Base-by-base conservation (phyloP, 2,113 vertebrate species). In the Xyliphius kryptos region DNA sequence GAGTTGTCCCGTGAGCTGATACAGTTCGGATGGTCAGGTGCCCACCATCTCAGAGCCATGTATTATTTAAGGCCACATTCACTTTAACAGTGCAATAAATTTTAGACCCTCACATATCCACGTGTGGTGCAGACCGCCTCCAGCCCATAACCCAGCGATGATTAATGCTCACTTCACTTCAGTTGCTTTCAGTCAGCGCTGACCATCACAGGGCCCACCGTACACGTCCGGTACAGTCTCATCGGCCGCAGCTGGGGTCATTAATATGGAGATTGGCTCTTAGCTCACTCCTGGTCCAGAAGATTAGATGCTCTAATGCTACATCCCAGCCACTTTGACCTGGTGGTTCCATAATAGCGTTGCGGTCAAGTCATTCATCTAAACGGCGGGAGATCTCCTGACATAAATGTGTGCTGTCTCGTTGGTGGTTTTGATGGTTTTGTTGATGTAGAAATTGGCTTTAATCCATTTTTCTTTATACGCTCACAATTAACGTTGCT, bases 261-360 rank as follows among this genome's bases (percentile, higher is more conserved):
- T 52, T 58, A 65, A 62, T 19, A 57, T 43, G 32, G 47, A 57
- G 56, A 62, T 53, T 62, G 43, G 49, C 49, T 55, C 52, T 40
- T 22, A 57, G 47, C 20, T 50, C 26, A 14, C 26, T 43, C 52
- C 22, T 46, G 36, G n/a, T 51, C 43, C 49, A 12, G 21, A 32
- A 69, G 43, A 52, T 66, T 61, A 51, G 52, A 38, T 66, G 52
- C 5, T 37, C 15, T 56, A 64, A 64, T 55, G 62, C 15, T 48
- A 64, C 55, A 41, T 38, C 52, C 41, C 40, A 64, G 52, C 48
- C 43, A 14, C 16, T 48, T 64, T 64, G 62, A 56, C 47, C 22
- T 64, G 46, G 41, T 64, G 52, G 54, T 55, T 32, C 16, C 52
- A 55, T 55, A 55, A 64, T 56, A 13, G 26, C 13, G 13, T 2